Percentiles rank a stretch among this genome's conserved stretches.
These are phyloP conservation scores for Sesamia inferens DNA, from an alignment of 2,888 invertebrate species.

Conservation along the genomic window DNA sequence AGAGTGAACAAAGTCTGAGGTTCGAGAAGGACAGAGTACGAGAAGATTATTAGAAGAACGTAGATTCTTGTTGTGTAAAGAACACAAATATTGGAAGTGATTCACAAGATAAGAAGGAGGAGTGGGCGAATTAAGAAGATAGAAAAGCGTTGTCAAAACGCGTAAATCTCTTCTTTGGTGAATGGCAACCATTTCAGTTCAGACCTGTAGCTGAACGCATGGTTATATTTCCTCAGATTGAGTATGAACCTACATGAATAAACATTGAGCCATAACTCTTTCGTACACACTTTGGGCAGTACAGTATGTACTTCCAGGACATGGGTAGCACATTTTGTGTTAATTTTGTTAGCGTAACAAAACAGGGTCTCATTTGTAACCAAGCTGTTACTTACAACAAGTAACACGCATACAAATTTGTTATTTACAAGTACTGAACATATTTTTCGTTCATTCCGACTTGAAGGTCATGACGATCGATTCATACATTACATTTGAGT, in stretches of 20 bases:
- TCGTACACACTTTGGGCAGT: neutral
- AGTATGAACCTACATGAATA: neutral
- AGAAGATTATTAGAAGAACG: no score
- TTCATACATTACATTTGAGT: constrained; percentile 30
- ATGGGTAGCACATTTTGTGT: constrained; percentile 8
- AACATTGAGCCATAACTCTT: neutral
- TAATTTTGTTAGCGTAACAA: constrained; percentile 19
- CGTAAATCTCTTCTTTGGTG: no score
- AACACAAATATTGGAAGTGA: no score
- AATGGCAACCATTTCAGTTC: no score
- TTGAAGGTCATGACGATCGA: constrained; percentile 53
- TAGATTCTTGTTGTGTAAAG: no score
- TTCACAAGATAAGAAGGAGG: no score
- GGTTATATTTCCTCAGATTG: no score
- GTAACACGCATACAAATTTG: constrained; percentile 41
- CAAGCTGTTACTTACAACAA: constrained; percentile 14
- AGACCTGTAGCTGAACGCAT: no score
- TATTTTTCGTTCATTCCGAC: constrained; percentile 36
- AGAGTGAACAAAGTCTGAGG: no score
- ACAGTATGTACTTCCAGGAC: neutral
- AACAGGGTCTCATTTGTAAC: constrained; percentile 20
- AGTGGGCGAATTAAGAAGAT: no score
- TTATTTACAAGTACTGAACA: constrained; percentile 43
- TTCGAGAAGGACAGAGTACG: no score
- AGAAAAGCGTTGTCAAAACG: no score